Evolutionary conservation across 1,140 invertebrate genomes (phyloP), one percentile per base, ranked within the genome.

Genomic region (Bombus balteatus): DNA sequence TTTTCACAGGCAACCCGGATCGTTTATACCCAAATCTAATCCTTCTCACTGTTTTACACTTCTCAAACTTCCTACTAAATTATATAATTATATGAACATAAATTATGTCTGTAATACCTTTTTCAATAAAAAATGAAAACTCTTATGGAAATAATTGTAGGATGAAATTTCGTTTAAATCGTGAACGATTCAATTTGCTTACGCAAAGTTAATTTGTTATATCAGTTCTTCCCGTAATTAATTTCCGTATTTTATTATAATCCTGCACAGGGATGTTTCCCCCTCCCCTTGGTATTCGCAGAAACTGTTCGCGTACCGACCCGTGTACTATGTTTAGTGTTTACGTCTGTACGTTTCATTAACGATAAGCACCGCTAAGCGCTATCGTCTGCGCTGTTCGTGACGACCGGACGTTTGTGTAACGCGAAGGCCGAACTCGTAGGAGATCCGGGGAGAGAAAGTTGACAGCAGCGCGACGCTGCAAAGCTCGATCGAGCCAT

Each of bases 311-410:
- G 78, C 68, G 88, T 89, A 81, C 87, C 37, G 70, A n/a, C n/a
- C 70, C 43, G 53, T 70, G 66, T 62, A 87, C 75, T 83, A 79
- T 87, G 80, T 87, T 89, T 89, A 87, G 79, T 83, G 80, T 89
- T 89, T 89, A 89, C 85, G 76, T 87, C 88, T 77, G 84, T 87
- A 89, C 81, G 84, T 81, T 89, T 89, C 88, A 89, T 89, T 89
- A 89, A 89, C 87, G 88, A 89, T 89, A 89, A 89, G 84, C 85
- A 78, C 43, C 76, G 72, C 84, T 89, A 87, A 89, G 88, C 87
- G 85, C 66, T 77, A 81, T 83, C 85, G 88, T 80, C 80, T 86
- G 83, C 68, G 66, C 53, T 74, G 39, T 83, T 83, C 39, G 76
- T 75, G 70, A 66, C 79, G 66, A 39, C 77, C 87, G 75, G 22